Conservation (phyloP, 2,113 vertebrate genomes). For the Oreocharis arfaki region DNA sequence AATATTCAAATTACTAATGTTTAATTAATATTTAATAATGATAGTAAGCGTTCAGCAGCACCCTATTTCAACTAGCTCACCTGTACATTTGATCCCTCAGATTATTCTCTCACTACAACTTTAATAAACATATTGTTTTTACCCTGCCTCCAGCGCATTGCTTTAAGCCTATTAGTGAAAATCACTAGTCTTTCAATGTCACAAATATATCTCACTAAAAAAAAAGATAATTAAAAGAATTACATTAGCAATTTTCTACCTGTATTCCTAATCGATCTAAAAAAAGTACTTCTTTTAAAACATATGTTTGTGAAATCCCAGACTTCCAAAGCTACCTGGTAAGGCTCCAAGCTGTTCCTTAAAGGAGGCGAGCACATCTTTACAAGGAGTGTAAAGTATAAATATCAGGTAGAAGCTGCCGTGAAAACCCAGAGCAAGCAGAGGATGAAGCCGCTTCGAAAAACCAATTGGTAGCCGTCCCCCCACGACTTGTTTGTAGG, state of each 20-base stretch:
- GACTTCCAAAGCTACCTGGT: background rate
- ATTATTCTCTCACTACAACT: background rate
- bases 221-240: background rate
- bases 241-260: background rate
- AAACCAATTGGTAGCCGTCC: background rate
- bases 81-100: background rate
- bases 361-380: background rate
- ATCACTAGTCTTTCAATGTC: background rate
- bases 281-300: accelerated
- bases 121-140: background rate
- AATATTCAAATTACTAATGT: background rate
- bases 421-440: background rate
- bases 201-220: background rate
- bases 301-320: background rate
- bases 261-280: background rate
- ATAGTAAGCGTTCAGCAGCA: background rate
- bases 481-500: too few relatives aligned
- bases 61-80: background rate
- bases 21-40: background rate
- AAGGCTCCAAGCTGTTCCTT: background rate
- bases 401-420: background rate
- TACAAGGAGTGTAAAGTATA: background rate
- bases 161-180: background rate
- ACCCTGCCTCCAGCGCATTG: background rate
- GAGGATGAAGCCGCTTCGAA: background rate